phyloP scores from a whole-genome alignment of 2,888 invertebrate genomes.

The Sphaeridia pumilis region DNA sequence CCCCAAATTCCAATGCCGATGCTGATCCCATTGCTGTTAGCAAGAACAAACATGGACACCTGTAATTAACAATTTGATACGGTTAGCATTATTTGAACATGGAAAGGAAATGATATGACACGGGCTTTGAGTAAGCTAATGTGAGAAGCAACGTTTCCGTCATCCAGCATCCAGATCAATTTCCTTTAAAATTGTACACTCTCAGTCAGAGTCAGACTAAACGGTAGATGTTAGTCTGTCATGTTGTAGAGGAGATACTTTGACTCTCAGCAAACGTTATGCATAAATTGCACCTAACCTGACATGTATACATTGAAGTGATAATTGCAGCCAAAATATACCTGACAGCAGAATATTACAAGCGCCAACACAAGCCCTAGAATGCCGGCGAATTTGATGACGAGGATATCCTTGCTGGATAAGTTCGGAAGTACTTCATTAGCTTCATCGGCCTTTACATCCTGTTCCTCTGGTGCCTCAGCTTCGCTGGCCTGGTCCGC shows the following conservation, averaged over 20 bases:
- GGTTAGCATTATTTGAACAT: not conserved
- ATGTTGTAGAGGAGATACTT: too few species aligned
- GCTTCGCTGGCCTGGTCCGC: constrained; percentile 10
- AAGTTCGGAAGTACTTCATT: constrained; percentile 9
- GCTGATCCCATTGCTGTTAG: constrained; percentile 30
- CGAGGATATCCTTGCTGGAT: constrained; percentile 25
- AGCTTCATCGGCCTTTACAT: constrained; percentile 13
- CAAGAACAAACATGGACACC: constrained; percentile 30
- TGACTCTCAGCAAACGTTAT: too few species aligned
- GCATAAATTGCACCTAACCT: too few species aligned
- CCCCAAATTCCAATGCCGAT: constrained; percentile 35
- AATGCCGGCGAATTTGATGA: constrained; percentile 31
- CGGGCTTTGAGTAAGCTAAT: not conserved
- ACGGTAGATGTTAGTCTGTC: not conserved
- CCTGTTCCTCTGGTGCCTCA: constrained; percentile 11
- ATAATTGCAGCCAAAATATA: too few species aligned
- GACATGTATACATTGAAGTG: too few species aligned
- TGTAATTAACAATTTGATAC: constrained; percentile 5
- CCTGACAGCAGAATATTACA: constrained; percentile 32
- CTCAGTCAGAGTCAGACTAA: not conserved
- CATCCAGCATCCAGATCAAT: not conserved
- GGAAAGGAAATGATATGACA: not conserved
- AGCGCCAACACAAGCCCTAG: constrained; percentile 27
- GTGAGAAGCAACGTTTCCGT: not conserved
- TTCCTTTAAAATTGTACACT: too few species aligned